Evolutionary conservation across 2,113 vertebrate genomes (phyloP).

Genomic region (Bothrops jararaca): DNA sequence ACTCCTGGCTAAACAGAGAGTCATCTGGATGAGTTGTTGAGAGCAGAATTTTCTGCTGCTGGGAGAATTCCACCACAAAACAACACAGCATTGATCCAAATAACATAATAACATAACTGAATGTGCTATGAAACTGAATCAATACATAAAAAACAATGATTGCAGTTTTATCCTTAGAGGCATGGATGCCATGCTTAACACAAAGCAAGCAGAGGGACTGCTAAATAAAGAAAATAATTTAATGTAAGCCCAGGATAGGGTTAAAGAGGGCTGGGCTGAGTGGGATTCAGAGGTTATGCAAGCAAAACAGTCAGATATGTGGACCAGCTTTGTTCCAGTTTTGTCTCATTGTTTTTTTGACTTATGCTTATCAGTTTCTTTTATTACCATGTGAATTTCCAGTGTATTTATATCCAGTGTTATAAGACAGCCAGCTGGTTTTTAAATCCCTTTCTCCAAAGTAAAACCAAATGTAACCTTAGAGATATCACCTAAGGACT

Average conservation of each 20-base stretch:
- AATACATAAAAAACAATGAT: conserved; percentile 58
- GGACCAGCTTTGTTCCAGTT: conserved; percentile 19
- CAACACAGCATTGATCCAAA: conserved; percentile 62
- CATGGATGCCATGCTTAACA: not conserved
- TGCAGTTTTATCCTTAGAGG: conserved; percentile 55
- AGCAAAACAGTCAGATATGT: conserved; percentile 47
- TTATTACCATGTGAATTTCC: not conserved
- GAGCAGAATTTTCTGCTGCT: conserved; percentile 30
- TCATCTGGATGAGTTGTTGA: conserved; percentile 35
- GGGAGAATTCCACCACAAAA: conserved; percentile 54
- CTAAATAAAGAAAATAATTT: conserved; percentile 53
- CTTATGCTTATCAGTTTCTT: not conserved
- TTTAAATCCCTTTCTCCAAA: not conserved
- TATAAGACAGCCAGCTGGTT: not conserved
- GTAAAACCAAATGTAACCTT: not conserved
- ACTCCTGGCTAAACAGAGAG: conserved; percentile 32
- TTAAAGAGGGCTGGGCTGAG: not conserved
- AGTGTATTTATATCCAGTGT: not conserved
- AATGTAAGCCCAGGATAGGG: conserved; percentile 43
- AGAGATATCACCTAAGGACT: not conserved
- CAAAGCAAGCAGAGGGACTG: conserved; percentile 32
- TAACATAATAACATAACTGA: conserved; percentile 63
- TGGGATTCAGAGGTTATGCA: conserved; percentile 36
- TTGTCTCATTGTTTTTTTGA: not conserved
- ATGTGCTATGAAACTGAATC: conserved; percentile 54